These are phyloP conservation scores for Mus spretus DNA, from an alignment of 2,797 vertebrate species.

Conservation along the genomic window DNA sequence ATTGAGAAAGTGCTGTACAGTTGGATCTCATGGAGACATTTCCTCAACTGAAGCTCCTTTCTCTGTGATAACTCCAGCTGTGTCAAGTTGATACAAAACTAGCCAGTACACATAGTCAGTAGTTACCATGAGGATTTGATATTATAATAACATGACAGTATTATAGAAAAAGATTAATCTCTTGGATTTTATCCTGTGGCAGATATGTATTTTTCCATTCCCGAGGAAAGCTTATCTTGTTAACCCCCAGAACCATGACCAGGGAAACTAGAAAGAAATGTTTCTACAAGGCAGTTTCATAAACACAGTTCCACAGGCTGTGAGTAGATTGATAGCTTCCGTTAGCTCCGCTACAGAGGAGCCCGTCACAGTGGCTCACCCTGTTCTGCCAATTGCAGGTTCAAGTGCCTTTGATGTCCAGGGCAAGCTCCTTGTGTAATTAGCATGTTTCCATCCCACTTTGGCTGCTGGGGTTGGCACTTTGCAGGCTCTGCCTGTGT, in stretches of 20 bases:
- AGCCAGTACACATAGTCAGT: no score
- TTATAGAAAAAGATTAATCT: conserved; percentile 50
- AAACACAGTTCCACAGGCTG: not conserved
- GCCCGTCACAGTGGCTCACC: not conserved
- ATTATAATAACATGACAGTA: conserved; percentile 45
- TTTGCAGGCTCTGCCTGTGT: not conserved
- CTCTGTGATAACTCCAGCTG: no score
- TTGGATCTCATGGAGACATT: no score
- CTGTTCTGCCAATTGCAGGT: not conserved
- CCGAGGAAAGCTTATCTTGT: conserved; percentile 47
- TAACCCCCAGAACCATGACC: not conserved
- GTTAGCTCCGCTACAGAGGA: not conserved
- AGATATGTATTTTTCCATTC: not conserved
- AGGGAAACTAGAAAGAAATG: conserved; percentile 24
- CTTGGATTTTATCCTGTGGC: conserved; percentile 25
- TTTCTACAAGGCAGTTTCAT: conserved; percentile 25
- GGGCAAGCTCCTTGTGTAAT: not conserved
- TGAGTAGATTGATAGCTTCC: not conserved
- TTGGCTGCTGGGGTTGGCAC: not conserved
- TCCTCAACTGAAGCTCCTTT: no score
- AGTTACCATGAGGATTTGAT: conserved; percentile 10
- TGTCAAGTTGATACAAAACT: no score
- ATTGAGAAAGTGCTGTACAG: no score
- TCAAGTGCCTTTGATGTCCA: not conserved
- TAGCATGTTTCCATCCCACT: not conserved